Conservation (phyloP, 2,113 vertebrate species). For the Myanophis thanlyinensis region DNA sequence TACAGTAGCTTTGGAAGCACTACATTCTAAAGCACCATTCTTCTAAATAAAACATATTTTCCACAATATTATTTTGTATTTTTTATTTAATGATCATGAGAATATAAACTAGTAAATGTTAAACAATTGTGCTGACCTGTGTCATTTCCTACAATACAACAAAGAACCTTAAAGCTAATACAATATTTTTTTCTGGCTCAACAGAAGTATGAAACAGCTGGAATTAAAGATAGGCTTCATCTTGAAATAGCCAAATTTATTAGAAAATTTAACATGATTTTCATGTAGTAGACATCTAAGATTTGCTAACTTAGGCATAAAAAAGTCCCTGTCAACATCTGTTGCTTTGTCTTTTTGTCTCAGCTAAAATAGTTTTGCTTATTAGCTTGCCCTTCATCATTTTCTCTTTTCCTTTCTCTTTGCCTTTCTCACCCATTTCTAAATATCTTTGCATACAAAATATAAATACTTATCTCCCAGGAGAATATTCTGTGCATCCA, state of each 20-base stretch:
- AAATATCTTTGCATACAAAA: neutral
- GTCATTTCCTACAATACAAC: neutral
- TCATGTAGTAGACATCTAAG: neutral
- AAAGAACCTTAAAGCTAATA: neutral
- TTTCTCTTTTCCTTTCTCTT: neutral
- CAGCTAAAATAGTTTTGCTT: neutral
- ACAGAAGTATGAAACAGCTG: neutral
- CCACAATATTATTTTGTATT: neutral
- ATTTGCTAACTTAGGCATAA: neutral
- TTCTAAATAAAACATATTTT: neutral
- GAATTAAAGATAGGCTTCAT: neutral
- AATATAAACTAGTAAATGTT: neutral
- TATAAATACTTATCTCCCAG: neutral
- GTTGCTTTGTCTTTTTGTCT: neutral
- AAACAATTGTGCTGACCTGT: neutral
- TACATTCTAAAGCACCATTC: neutral
- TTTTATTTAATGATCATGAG: neutral
- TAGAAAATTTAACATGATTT: neutral
- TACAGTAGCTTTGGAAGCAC: neutral
- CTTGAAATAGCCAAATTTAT: neutral
- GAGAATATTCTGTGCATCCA: neutral
- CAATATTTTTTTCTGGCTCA: neutral
- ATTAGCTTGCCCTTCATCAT: neutral
- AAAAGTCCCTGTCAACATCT: neutral
- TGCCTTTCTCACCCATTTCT: neutral